Evolutionary conservation across 2,888 invertebrate genomes (phyloP), one percentile per base, ranked within the genome.

Genomic region (Microctonus brassicae): DNA sequence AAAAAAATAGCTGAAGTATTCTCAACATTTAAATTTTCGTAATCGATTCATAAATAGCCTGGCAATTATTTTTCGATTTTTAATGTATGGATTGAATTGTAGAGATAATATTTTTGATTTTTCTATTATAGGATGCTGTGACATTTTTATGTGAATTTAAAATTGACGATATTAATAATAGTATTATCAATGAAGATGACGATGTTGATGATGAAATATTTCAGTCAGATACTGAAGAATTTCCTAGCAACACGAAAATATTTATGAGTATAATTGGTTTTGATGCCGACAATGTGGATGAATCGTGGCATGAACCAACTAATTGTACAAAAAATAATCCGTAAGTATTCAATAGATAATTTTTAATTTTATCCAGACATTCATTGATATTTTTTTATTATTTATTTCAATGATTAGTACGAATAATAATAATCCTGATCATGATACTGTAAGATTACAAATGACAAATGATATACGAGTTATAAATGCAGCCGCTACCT

Each of bases 211-310:
- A 75, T 66, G 79, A 77, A 42, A 61, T 78, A 39, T 81, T 73
- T 71, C 62, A 74, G 17, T 81, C 81, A 13, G 81, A 80, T 69
- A 76, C 73, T 55, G 80, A 80, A 34, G 76, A 77, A 5, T 68
- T 66, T 58, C 69, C 72, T 7, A 75, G 74, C 60, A 76, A 69
- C 69, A 68, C 74, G 29, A 69, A 62, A 64, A 47, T 77, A 2
- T 73, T 82, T 17, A 80, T 83, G 82, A 74, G 77, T 26, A 26
- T 20, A 64, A 13, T 64, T 29, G 47, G 29, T 9, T 52, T 47
- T 29, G 52, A 64, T 52, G 52, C n/a, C 52, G 20, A 47, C 2
- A 34, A 42, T 34, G 29, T 47, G 0, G 64, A 64, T 22, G 13
- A 47, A 26, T 24, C 64, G 20, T 64, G 64, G 70, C 29, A 26